Evolutionary conservation across 2,797 vertebrate species (phyloP), one percentile per base, ranked within the genome.

Genomic region (Apogon hyalosoma): DNA sequence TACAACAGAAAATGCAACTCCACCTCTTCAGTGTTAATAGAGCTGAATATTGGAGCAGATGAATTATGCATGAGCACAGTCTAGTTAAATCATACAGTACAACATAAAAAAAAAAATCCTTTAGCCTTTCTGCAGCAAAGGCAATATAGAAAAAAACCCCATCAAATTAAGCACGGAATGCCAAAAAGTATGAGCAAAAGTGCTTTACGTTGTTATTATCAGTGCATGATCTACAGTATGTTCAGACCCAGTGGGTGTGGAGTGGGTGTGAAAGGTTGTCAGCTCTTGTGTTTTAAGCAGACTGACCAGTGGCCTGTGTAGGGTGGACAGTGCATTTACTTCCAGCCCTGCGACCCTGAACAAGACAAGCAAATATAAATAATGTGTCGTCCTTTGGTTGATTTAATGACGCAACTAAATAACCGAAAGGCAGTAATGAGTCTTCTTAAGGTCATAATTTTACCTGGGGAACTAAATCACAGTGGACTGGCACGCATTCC

Each of bases 341-440:
- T 54, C 6, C 15, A 7, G 11, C 10, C n/a, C 18, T 14, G 45
- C 58, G 70, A 53, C 64, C 65, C 48, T 68, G 70, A 58, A 39
- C 28, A 43, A 14, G 41, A 67, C 48, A 46, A 31, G 15, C 3
- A 0, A 11, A 14, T 21, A 31, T 48, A 52, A 75, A 57, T 61
- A 7, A 55, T 5, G 36, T 10, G 6, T 4, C 8, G 40, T 16
- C 7, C 38, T 41, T 42, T 16, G 56, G 38, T 21, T 55, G 64
- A 66, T 58, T 73, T 63, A 55, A 33, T 8, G 12, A 63, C 48
- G 50, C 64, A 69, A 28, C 18, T 48, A 38, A 53, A 60, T 45
- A 41, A 52, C 40, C 36, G 41, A 50, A 58, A 68, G 33, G 33
- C 40, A 66, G 58, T 80, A 63, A 83, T 47, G 16, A 39, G 16